Percentiles rank a stretch among this genome's conserved stretches.
These are phyloP conservation scores for Ashinkailepas kermadecensis DNA, from an alignment of 2,888 invertebrate genomes.

Conservation along the genomic window DNA sequence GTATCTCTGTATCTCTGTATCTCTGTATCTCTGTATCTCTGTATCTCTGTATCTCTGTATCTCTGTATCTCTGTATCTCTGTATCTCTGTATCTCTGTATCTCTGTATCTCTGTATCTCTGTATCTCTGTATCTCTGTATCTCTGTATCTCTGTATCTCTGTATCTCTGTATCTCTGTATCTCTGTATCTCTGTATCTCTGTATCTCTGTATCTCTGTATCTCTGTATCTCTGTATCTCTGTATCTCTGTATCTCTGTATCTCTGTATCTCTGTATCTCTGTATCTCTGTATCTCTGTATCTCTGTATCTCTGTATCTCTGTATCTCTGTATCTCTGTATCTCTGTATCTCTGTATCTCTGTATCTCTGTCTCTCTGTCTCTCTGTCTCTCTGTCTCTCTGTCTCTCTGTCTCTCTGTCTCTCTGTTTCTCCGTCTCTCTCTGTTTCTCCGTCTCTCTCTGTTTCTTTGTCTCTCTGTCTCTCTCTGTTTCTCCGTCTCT, in stretches of 20 bases:
- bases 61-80: background rate
- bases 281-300: background rate
- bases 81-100: fast-evolving
- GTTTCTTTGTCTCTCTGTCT: slow-evolving; percentile 48
- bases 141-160: background rate
- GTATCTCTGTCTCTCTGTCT: no score
- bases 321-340: slow-evolving; percentile 48
- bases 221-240: fast-evolving
- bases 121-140: no score
- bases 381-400: slow-evolving; percentile 38
- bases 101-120: slow-evolving; percentile 48
- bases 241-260: slow-evolving; percentile 43
- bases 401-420: slow-evolving; percentile 44
- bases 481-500: no score
- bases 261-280: slow-evolving; percentile 40
- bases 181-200: slow-evolving; percentile 48
- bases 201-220: background rate
- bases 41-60: slow-evolving; percentile 48
- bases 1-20: background rate
- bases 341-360: no score
- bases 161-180: background rate
- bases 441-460: no score
- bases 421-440: background rate
- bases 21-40: background rate
- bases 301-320: no score